Percentiles rank a stretch among this genome's conserved stretches.
phyloP scores from a whole-genome alignment of 2,113 vertebrate species.

The Vicugna pacos region DNA sequence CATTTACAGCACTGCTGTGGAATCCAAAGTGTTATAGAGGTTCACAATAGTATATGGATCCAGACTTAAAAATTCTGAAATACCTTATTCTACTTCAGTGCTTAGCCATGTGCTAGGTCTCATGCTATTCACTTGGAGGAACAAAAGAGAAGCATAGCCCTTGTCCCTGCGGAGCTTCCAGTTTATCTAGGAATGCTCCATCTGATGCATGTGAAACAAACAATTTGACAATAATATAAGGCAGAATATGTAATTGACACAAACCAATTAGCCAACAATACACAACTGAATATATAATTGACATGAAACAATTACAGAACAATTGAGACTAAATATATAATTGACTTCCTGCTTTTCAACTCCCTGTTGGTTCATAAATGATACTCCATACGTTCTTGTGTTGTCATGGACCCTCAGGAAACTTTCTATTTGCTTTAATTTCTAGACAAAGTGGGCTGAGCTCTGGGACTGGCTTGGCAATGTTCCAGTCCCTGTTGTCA shows the following conservation, averaged over 20 bases:
- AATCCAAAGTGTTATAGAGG: conserved; percentile 38
- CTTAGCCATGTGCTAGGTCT: not conserved
- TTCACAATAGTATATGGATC: not conserved
- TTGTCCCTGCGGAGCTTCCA: not conserved
- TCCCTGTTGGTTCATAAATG: conserved; percentile 44
- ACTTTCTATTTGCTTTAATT: conserved; percentile 53
- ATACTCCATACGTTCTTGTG: not conserved
- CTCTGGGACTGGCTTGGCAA: conserved; percentile 30
- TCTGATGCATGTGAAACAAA: conserved; percentile 55
- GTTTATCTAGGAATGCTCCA: conserved; percentile 2
- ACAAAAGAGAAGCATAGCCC: not conserved
- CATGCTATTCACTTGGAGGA: not conserved
- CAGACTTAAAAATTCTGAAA: conserved; percentile 58
- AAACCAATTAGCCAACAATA: conserved; percentile 59
- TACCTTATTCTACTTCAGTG: conserved; percentile 10
- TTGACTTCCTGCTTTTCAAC: conserved; percentile 53
- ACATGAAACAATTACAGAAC: conserved; percentile 45
- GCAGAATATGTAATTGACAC: conserved; percentile 43
- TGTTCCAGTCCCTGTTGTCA: conserved; percentile 19
- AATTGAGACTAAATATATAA: conserved; percentile 52
- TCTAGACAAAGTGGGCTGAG: conserved; percentile 60
- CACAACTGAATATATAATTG: conserved; percentile 48
- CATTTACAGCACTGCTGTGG: not conserved
- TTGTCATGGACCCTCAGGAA: conserved; percentile 34
- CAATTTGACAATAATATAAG: conserved; percentile 42